These are phyloP conservation scores for Pan paniscus DNA, from an alignment of 2,113 vertebrate species.

Conservation along the genomic window DNA sequence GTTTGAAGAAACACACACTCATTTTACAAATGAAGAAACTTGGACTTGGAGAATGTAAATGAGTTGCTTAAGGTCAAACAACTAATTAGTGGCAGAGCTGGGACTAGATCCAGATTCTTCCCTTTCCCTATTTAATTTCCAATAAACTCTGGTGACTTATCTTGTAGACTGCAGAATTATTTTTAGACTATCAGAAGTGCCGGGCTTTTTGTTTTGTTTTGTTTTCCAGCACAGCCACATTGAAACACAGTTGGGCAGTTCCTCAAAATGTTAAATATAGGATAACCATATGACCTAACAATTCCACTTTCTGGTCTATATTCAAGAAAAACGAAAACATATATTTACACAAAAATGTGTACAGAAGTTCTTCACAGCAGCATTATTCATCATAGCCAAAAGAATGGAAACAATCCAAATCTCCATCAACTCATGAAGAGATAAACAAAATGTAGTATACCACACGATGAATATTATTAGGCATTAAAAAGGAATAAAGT, in stretches of 20 bases:
- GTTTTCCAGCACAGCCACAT: neutral
- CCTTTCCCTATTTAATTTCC: slow-evolving; percentile 9
- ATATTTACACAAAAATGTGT: neutral
- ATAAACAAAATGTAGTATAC: neutral
- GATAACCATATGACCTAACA: neutral
- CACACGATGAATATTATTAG: neutral
- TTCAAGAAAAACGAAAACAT: neutral
- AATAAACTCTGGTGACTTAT: neutral
- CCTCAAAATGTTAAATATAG: neutral
- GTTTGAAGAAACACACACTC: slow-evolving; percentile 53
- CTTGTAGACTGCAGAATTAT: neutral
- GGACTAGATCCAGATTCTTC: slow-evolving; percentile 30
- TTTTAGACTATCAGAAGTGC: slow-evolving; percentile 19
- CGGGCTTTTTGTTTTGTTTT: neutral
- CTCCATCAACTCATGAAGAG: too few species aligned
- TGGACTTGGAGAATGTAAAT: slow-evolving; percentile 59
- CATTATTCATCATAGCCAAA: neutral
- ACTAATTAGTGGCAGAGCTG: slow-evolving; percentile 59
- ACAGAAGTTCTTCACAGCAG: neutral
- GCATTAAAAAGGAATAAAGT: neutral
- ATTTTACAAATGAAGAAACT: slow-evolving; percentile 61
- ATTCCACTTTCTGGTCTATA: neutral
- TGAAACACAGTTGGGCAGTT: neutral
- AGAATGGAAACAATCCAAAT: neutral
- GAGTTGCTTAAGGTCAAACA: slow-evolving; percentile 69